Base-by-base conservation (phyloP, 2,797 vertebrate genomes). In the Artibeus jamaicensis region DNA sequence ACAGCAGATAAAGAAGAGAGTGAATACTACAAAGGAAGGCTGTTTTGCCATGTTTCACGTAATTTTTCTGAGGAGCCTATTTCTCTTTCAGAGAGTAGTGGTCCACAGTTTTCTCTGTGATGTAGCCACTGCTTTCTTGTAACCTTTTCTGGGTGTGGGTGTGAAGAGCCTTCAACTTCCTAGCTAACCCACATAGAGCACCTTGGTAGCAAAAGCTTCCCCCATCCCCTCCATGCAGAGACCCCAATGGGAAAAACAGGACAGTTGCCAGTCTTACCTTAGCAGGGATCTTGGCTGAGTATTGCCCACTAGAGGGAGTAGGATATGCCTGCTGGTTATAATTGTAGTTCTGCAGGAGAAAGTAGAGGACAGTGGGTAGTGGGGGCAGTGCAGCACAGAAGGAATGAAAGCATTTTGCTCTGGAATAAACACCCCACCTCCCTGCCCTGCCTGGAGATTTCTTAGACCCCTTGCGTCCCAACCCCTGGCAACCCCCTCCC, bases 251-350 rank as follows among this genome's bases (percentile, higher is more conserved):
- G 57, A 39, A 53, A 53, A 26, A 42, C 10, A 5, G 4, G 29
- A 22, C 68, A 14, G 21, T 9, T 10, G 14, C n/a, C 29, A n/a
- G 70, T 19, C 96, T 96, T 81, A 97, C 97, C 96, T 96, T 96
- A 4, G 74, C 1, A 0, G 94, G 92, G 9, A 4, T 44, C 86
- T 87, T 94, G 62, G 26, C 6, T 11, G 91, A 24, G 50, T 93
- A 37, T 83, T 97, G 93, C 39, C 67, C 82, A 0, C 48, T 32
- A 14, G 57, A 9, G 6, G 2, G 10, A 1, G 86, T 44, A 19
- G 97, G 87, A 6, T 94, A 7, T 0, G n/a, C 88, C 37, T 93
- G 92, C 53, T 96, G 96, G 76, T 93, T 93, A 24, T 93, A n/a
- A 19, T 90, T 88, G 73, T 89, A 77, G 90, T 81, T 96, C 95